phyloP scores from a whole-genome alignment of 2,888 invertebrate genomes.

The Osmoderma eremita region DNA sequence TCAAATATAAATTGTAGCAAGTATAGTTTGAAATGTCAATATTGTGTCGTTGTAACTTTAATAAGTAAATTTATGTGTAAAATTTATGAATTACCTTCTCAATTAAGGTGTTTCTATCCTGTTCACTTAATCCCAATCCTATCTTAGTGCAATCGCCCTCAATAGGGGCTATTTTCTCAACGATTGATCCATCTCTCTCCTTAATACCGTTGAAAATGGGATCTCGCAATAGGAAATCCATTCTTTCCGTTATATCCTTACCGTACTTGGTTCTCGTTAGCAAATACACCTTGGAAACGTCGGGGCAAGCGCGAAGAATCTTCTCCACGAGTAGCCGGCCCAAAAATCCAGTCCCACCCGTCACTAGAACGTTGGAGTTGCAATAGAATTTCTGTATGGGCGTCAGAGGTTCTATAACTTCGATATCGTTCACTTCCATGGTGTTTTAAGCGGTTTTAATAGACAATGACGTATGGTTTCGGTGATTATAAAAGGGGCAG shows the following conservation, averaged over 20 bases:
- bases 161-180: slow-evolving; percentile 67
- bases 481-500: no score
- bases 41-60: no score
- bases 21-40: no score
- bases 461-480: no score
- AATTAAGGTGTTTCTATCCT: slow-evolving; percentile 67
- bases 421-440: slow-evolving; percentile 22
- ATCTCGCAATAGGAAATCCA: slow-evolving; percentile 76
- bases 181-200: slow-evolving; percentile 70
- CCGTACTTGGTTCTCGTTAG: slow-evolving; percentile 70
- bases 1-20: no score
- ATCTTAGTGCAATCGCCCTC: slow-evolving; percentile 72
- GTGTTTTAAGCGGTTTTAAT: background rate
- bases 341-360: slow-evolving; percentile 68
- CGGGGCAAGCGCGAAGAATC: slow-evolving; percentile 68
- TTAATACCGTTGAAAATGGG: slow-evolving; percentile 70
- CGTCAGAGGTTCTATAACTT: slow-evolving; percentile 20
- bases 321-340: slow-evolving; percentile 71
- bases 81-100: slow-evolving; percentile 63
- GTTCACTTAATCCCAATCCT: slow-evolving; percentile 69
- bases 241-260: slow-evolving; percentile 72
- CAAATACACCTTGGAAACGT: slow-evolving; percentile 67
- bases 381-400: slow-evolving; percentile 59
- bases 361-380: slow-evolving; percentile 59
- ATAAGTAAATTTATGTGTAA: no score